phyloP scores from a whole-genome alignment of 2,888 invertebrate genomes.

The Drosophila dives region DNA sequence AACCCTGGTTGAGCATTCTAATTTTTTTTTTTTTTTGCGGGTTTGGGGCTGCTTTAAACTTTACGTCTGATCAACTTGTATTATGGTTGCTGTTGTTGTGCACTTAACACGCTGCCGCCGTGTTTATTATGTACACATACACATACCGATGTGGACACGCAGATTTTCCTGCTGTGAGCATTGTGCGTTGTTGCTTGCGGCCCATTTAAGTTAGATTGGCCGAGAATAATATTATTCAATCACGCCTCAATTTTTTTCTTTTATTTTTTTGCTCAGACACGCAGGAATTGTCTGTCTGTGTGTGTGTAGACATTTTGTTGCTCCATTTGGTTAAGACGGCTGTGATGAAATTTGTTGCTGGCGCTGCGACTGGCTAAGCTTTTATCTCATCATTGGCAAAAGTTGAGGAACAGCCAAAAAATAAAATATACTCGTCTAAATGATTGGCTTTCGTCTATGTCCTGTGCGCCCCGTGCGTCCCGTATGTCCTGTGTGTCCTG shows the following conservation, averaged over 20 bases:
- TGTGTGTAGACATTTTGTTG: constrained; percentile 66
- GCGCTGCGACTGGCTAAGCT: constrained; percentile 37
- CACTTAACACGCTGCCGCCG: constrained; percentile 71
- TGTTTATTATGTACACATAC: constrained; percentile 71
- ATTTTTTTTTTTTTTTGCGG: neutral
- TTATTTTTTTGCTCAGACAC: constrained; percentile 34
- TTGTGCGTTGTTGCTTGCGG: constrained; percentile 56
- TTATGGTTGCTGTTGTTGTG: constrained; percentile 35
- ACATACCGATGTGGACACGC: constrained; percentile 6
- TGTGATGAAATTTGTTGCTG: constrained; percentile 45
- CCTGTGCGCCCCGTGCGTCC: constrained; percentile 25
- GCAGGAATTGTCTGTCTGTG: constrained; percentile 18
- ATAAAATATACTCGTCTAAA: constrained; percentile 26
- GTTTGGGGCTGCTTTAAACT: constrained; percentile 17
- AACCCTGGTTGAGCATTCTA: neutral
- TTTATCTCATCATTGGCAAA: constrained; percentile 62
- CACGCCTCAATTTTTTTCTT: constrained; percentile 68
- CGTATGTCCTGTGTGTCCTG: constrained; percentile 22
- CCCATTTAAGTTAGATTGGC: constrained; percentile 81
- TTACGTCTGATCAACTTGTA: constrained; percentile 54
- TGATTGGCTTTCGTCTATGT: constrained; percentile 40
- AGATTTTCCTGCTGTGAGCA: constrained; percentile 40
- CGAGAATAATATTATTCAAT: constrained; percentile 81
- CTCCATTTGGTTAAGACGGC: constrained; percentile 66
- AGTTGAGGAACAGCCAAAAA: constrained; percentile 33